Conservation (phyloP, 2,797 vertebrate genomes). For the Danio tinwini region DNA sequence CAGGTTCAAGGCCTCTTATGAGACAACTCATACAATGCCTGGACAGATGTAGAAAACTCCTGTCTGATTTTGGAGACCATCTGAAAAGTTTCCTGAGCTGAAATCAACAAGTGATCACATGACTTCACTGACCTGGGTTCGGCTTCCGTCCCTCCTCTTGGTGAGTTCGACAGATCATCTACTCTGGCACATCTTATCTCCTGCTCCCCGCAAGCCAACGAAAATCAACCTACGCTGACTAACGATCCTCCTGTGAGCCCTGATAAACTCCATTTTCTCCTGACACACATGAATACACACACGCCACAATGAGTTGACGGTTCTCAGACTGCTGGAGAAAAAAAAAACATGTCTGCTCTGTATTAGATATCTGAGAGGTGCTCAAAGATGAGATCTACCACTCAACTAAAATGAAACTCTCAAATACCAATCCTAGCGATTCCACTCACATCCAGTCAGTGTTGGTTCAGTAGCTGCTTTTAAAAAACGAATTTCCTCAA, state of each 20-base stretch:
- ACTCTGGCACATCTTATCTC: constrained; percentile 44
- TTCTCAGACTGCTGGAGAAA: background rate
- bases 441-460: background rate
- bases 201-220: constrained; percentile 8
- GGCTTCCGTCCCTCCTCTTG: background rate
- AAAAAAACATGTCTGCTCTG: constrained; percentile 7
- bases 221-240: constrained; percentile 20
- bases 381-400: constrained; percentile 18
- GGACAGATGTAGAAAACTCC: background rate
- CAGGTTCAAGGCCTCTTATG: background rate
- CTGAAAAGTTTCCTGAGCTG: constrained; percentile 14
- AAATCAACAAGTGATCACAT: background rate
- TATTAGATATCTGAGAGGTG: constrained; percentile 12
- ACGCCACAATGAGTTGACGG: background rate
- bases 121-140: background rate
- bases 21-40: background rate
- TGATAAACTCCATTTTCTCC: constrained; percentile 41
- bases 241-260: constrained; percentile 12
- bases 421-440: background rate
- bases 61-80: background rate
- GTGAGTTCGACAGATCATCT: background rate
- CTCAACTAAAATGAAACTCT: background rate
- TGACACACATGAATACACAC: constrained; percentile 3
- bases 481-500: background rate
- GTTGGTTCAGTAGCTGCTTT: background rate